Evolutionary conservation across 2,888 invertebrate species (phyloP).

Genomic region (Eilema griseolum): DNA sequence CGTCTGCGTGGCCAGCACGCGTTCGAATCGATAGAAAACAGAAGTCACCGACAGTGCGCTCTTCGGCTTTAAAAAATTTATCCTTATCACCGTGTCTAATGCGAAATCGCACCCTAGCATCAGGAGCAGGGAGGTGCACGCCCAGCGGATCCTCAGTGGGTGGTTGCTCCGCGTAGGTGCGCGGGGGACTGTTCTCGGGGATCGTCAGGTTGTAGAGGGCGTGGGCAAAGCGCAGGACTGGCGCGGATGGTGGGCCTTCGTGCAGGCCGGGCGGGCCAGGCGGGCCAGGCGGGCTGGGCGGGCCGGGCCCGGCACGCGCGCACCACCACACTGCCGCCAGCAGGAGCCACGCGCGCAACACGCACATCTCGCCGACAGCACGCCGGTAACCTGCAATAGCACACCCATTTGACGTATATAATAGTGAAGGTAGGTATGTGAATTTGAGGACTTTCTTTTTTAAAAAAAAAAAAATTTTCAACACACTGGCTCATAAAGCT

Average conservation of each 20-base stretch:
- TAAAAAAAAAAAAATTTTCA: no score
- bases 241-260: no score
- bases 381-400: conserved; percentile 22
- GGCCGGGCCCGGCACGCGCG: conserved; percentile 65
- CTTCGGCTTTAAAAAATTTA: conserved; percentile 97
- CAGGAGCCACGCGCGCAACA: conserved; percentile 68
- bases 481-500: no score
- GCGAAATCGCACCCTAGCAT: conserved; percentile 91
- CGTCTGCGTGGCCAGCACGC: conserved; percentile 94
- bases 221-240: conserved; percentile 89
- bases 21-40: conserved; percentile 96
- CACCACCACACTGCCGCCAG: conserved; percentile 69
- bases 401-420: no score
- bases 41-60: conserved; percentile 96
- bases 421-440: no score
- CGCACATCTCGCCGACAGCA: conserved; percentile 40
- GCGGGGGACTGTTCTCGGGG: conserved; percentile 96
- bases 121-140: conserved; percentile 83
- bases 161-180: conserved; percentile 92
- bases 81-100: conserved; percentile 95
- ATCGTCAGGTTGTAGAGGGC: conserved; percentile 95
- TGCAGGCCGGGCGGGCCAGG: no score
- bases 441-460: no score
- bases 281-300: conserved; percentile 44
- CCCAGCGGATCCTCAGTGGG: conserved; percentile 93